These are phyloP conservation scores for Thecophora atra DNA, from an alignment of 2,888 invertebrate genomes.

Conservation along the genomic window DNA sequence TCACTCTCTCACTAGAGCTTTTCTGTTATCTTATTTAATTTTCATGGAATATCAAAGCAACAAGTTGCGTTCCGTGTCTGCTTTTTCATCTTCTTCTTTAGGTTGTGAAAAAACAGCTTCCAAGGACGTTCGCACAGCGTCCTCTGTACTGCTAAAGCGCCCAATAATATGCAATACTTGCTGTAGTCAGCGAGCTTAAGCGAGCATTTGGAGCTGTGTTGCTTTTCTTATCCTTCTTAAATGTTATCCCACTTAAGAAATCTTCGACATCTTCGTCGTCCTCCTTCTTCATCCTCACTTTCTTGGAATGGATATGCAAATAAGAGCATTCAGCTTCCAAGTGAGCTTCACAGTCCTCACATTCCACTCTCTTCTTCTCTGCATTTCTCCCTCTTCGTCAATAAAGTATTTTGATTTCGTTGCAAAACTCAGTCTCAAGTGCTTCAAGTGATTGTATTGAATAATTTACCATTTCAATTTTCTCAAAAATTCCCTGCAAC, in stretches of 20 bases:
- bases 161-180: slow-evolving; percentile 23
- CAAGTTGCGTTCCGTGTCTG: slow-evolving; percentile 16
- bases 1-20: neutral
- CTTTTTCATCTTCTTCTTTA: neutral
- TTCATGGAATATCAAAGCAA: neutral
- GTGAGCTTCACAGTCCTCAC: neutral
- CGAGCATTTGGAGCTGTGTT: neutral
- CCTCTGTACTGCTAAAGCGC: slow-evolving; percentile 3
- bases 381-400: neutral
- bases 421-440: slow-evolving; percentile 21
- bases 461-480: slow-evolving; percentile 27
- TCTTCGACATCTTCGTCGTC: neutral
- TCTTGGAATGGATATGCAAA: slow-evolving; percentile 30
- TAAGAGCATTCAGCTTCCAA: slow-evolving; percentile 23
- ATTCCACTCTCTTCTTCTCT: neutral
- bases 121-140: neutral
- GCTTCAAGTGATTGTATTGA: slow-evolving; percentile 13
- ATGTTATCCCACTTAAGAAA: slow-evolving; percentile 22
- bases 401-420: neutral
- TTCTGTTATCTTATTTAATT: neutral
- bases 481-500: slow-evolving; percentile 17
- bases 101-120: neutral
- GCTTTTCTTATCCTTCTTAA: slow-evolving; percentile 18
- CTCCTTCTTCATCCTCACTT: neutral
- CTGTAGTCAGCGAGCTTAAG: too few relatives aligned